Percentiles rank a stretch among this genome's conserved stretches.
Conservation (phyloP, 1,140 invertebrate genomes). For the Aphidius ervi region DNA sequence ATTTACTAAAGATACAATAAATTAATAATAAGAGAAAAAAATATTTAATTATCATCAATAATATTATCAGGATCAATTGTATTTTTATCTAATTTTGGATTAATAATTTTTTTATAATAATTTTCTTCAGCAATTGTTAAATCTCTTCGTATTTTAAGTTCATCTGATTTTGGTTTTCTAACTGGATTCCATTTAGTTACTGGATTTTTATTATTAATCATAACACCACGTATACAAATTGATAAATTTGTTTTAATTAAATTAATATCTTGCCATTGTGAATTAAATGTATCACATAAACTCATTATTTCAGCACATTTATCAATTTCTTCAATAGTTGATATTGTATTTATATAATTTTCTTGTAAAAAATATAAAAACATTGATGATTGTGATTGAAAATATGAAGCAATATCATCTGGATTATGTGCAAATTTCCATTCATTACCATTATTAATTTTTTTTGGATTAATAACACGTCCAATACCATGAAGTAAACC, state of each 20-base stretch:
- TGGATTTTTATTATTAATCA: constrained; percentile 65
- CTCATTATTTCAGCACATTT: constrained; percentile 59
- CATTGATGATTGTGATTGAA: constrained; percentile 59
- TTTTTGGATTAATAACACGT: constrained; percentile 73
- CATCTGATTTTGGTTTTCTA: constrained; percentile 53
- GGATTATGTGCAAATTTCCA: constrained; percentile 60
- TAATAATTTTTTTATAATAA: constrained; percentile 17
- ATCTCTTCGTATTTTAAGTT: constrained; percentile 30
- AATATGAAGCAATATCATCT: constrained; percentile 61
- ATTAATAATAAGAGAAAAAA: no score
- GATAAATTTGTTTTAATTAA: constrained; percentile 41
- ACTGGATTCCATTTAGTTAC: constrained; percentile 69
- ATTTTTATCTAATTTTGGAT: constrained; percentile 5
- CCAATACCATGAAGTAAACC: constrained; percentile 70
- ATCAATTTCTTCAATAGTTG: constrained; percentile 55
- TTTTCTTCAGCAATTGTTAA: constrained; percentile 11
- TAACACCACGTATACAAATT: constrained; percentile 61
- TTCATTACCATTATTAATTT: constrained; percentile 23
- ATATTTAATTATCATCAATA: no score
- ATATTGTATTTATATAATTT: constrained; percentile 70
- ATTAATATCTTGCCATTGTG: constrained; percentile 51
- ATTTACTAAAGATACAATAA: no score
- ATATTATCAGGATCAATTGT: background rate
- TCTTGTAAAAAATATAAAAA: constrained; percentile 68
- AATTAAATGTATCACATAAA: constrained; percentile 59